Base-by-base conservation (phyloP, 2,113 vertebrate species). In the Bostrychus sinensis region DNA sequence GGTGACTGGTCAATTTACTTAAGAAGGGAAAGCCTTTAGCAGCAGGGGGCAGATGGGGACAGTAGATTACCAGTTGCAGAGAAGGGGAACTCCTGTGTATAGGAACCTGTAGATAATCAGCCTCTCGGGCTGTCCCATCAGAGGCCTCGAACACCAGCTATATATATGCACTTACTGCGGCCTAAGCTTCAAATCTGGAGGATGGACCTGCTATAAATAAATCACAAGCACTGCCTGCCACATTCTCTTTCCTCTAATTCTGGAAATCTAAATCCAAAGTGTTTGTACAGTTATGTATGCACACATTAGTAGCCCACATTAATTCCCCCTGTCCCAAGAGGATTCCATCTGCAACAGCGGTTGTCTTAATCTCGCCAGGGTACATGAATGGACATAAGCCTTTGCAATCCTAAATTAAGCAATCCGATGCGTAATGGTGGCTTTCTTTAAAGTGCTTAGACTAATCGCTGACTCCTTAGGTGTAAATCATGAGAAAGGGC, bases 271-370 rank as follows among this genome's bases (percentile, higher is more conserved):
- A 48, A 2, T 7, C 32, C 1, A 34, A 10, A 25, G 48, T 51
- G 25, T 30, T 30, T 30, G 46, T 69, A 83, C 70, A 80, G 82
- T 82, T 64, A 66, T 82, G 81, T 85, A 83, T 86, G 83, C 84
- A 85, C 82, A 37, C 12, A 71, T 84, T 86, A 82, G 65, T 78
- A 78, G 43, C 60, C 50, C 48, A 50, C 20, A 26, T 14, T 50
- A 50, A 50, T 26, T 7, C 30, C 30, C 1, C 8, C 5, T 32
- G 30, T 32, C 30, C 16, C 14, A 8, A 25, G 13, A 48, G 20
- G 45, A 5, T 48, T 3, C 45, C 45, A 48, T 25, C 22, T 48
- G 45, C 22, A 16, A 13, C 22, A 9, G 12, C 6, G 12, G 22
- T 48, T 30, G 17, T 22, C 45, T 48, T 51, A 28, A 51, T 51